Conservation (phyloP, 1,140 invertebrate species). For the Meloidogyne chitwoodi region DNA sequence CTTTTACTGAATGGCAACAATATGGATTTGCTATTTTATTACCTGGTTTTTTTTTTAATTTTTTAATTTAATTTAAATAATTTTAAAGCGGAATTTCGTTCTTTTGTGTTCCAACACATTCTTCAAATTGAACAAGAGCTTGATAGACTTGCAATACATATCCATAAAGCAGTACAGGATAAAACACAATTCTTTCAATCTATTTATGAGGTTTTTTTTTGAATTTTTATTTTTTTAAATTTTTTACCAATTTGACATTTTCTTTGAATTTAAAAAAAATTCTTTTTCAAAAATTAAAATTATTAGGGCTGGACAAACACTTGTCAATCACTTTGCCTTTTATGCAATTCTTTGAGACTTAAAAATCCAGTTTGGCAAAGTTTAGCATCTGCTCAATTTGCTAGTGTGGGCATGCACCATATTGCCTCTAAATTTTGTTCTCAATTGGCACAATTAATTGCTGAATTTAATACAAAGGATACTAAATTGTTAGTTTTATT, state of each 20-base stretch:
- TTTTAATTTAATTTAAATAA: not conserved
- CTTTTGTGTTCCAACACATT: constrained; percentile 43
- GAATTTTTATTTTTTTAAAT: not conserved
- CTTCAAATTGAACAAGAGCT: constrained; percentile 38
- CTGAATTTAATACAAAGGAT: constrained; percentile 34
- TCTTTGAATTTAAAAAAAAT: not conserved
- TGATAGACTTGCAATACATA: constrained; percentile 18
- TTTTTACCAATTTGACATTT: not conserved
- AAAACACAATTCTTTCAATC: constrained; percentile 31
- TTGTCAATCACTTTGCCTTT: constrained; percentile 28
- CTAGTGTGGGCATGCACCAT: not conserved
- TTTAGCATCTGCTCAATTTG: constrained; percentile 12
- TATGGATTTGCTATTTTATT: constrained; percentile 38
- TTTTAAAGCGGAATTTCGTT: constrained; percentile 3
- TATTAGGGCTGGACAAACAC: constrained; percentile 29
- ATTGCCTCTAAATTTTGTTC: constrained; percentile 29
- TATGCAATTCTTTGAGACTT: constrained; percentile 33
- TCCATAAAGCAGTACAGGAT: constrained; percentile 22
- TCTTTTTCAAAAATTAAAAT: not conserved
- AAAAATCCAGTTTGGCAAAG: constrained; percentile 30
- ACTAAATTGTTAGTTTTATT: constrained; percentile 36
- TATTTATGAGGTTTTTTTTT: constrained; percentile 29
- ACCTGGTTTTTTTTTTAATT: constrained; percentile 23
- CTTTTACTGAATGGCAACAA: constrained; percentile 23
- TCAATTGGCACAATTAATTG: constrained; percentile 23